Evolutionary conservation across 2,797 vertebrate species (phyloP).

Genomic region (Chelon auratus): DNA sequence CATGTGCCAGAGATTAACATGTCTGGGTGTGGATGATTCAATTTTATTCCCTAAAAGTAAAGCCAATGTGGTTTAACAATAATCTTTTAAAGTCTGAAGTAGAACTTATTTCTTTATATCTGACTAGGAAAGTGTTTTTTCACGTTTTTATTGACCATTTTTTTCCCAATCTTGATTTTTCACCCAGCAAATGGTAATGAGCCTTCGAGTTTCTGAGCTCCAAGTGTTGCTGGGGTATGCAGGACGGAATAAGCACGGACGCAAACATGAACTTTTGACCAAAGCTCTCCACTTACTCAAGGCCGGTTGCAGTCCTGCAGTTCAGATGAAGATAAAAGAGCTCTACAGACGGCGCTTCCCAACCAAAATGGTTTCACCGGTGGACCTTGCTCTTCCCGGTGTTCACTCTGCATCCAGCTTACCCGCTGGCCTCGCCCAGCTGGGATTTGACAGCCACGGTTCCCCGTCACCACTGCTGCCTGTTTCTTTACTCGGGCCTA

Average conservation of each 20-base stretch:
- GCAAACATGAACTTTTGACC: constrained; percentile 99
- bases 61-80: neutral
- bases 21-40: constrained; percentile 10
- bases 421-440: constrained; percentile 90
- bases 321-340: constrained; percentile 99
- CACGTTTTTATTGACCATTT: constrained; percentile 37
- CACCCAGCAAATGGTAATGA: constrained; percentile 99
- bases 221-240: constrained; percentile 99
- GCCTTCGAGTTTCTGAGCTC: constrained; percentile 99
- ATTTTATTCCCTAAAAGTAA: neutral
- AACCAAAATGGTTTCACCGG: constrained; percentile 97
- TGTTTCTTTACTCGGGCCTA: constrained; percentile 95
- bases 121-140: constrained; percentile 9
- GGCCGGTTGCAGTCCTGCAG: constrained; percentile 97
- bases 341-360: constrained; percentile 98
- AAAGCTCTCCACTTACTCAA: constrained; percentile 98
- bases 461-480: constrained; percentile 94
- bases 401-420: constrained; percentile 91
- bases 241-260: constrained; percentile 98
- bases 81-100: neutral
- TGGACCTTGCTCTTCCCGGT: constrained; percentile 91
- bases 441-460: constrained; percentile 90
- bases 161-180: constrained; percentile 52
- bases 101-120: neutral
- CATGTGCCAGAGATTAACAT: constrained; percentile 10